Base-by-base conservation (phyloP, 2,888 invertebrate genomes). In the Rhingia rostrata region DNA sequence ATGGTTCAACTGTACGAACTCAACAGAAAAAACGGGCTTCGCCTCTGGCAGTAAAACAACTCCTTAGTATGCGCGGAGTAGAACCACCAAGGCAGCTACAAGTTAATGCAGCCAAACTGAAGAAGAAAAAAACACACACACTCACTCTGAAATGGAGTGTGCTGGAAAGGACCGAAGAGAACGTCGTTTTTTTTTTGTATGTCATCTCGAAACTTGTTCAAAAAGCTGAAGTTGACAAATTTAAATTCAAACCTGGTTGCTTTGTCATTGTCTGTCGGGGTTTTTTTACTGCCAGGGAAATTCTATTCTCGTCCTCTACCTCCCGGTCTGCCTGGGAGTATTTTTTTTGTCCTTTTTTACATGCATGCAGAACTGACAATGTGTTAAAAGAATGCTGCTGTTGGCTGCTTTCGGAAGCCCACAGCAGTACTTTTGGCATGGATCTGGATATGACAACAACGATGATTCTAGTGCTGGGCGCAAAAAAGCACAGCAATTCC, bases 191-290 rank as follows among this genome's bases (percentile, higher is more conserved):
- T 73, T 47, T 72, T 64, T 43, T n/a, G n/a, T n/a, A 39, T 51
- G 53, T 53, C 54, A 67, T 79, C 60, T 73, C 53, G 70, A 78
- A 83, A 79, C 80, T 80, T 72, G 84, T 84, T 84, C 84, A 75
- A 75, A 84, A 75, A 80, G 70, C 80, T 84, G 84, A 84, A 80
- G 84, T 84, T 84, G 84, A 84, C 84, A 84, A 84, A 84, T 84
- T 84, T 84, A 84, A 84, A 84, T 84, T 84, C 84, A 84, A 84
- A 84, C 80, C 84, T 84, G 84, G 84, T 84, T 84, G 70, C 80
- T 84, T 84, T 84, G 80, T 84, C 84, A 84, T 84, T 84, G 74
- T 84, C 80, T 84, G 83, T 83, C 79, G 72, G 73, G 53, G 45
- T 37, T 54, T 54, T 54, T 54, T 69, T 77, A 53, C 64, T 74